Conservation (phyloP, 1,140 invertebrate genomes). For the Dryas iulia region DNA sequence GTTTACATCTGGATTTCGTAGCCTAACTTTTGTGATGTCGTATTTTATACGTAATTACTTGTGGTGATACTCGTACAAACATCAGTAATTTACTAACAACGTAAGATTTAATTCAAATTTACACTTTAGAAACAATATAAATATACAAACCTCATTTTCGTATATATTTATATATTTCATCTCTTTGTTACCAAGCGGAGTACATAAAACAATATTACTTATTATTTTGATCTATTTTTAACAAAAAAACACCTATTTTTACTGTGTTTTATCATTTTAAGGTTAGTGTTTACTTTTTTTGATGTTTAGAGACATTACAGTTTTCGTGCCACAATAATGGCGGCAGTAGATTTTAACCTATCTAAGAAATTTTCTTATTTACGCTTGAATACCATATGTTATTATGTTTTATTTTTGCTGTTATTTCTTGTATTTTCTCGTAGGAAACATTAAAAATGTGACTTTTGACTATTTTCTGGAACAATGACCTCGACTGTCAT, state of each 20-base stretch:
- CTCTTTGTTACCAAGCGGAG: slow-evolving; percentile 66
- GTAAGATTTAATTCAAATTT: slow-evolving; percentile 21
- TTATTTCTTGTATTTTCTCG: slow-evolving; percentile 67
- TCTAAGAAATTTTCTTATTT: slow-evolving; percentile 60
- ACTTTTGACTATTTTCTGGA: slow-evolving; percentile 68
- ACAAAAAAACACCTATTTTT: slow-evolving; percentile 20
- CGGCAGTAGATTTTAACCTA: slow-evolving; percentile 78
- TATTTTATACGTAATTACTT: slow-evolving; percentile 38
- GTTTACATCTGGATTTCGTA: slow-evolving; percentile 80
- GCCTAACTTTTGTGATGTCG: slow-evolving; percentile 68
- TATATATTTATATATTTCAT: slow-evolving; percentile 64
- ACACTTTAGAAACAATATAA: slow-evolving; percentile 43
- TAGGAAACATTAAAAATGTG: slow-evolving; percentile 64
- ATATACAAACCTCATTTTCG: slow-evolving; percentile 68
- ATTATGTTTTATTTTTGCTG: slow-evolving; percentile 51
- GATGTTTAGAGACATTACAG: slow-evolving; percentile 77
- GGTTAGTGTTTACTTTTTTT: slow-evolving; percentile 77
- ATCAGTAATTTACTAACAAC: slow-evolving; percentile 7
- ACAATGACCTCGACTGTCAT: slow-evolving; percentile 75
- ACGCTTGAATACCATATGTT: slow-evolving; percentile 36
- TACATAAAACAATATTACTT: slow-evolving; percentile 29
- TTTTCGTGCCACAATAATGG: slow-evolving; percentile 78
- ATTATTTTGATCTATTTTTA: slow-evolving; percentile 28
- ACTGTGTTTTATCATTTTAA: slow-evolving; percentile 42
- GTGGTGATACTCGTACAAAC: slow-evolving; percentile 11